Evolutionary conservation across 2,113 vertebrate species (phyloP).

Genomic region (Ailuropoda melanoleuca): DNA sequence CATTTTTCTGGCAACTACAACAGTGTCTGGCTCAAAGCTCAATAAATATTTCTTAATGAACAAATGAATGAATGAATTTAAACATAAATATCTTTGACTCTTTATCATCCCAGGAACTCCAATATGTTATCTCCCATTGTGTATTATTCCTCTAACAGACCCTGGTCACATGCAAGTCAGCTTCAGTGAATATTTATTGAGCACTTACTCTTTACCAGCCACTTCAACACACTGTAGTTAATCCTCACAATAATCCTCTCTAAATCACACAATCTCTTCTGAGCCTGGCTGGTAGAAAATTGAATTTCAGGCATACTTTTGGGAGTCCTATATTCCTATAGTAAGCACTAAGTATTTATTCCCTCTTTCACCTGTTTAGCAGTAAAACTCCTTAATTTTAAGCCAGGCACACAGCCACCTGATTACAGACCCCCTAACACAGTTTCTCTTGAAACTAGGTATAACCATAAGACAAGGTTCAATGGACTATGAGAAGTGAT

Average conservation of each 20-base stretch:
- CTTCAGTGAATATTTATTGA: constrained; percentile 26
- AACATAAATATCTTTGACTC: background rate
- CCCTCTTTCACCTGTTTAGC: background rate
- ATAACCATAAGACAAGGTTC: background rate
- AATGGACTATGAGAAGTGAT: background rate
- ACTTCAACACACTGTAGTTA: background rate
- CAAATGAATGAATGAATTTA: constrained; percentile 34
- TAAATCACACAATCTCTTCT: constrained; percentile 49
- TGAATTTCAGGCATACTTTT: constrained; percentile 46
- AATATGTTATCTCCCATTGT: background rate
- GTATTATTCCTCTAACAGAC: background rate
- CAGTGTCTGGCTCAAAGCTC: background rate
- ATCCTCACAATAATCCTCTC: constrained; percentile 41
- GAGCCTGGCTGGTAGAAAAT: constrained; percentile 24
- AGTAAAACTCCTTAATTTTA: constrained; percentile 19
- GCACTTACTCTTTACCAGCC: background rate
- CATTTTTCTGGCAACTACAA: constrained; percentile 23
- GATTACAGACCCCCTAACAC: background rate
- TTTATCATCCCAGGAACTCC: background rate
- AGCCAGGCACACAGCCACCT: background rate
- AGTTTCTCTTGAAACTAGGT: background rate
- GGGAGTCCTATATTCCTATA: background rate
- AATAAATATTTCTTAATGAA: background rate
- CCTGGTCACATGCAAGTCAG: background rate
- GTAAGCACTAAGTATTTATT: background rate